Base-by-base conservation (phyloP, 2,797 vertebrate genomes). In the Alexandromys oeconomus region DNA sequence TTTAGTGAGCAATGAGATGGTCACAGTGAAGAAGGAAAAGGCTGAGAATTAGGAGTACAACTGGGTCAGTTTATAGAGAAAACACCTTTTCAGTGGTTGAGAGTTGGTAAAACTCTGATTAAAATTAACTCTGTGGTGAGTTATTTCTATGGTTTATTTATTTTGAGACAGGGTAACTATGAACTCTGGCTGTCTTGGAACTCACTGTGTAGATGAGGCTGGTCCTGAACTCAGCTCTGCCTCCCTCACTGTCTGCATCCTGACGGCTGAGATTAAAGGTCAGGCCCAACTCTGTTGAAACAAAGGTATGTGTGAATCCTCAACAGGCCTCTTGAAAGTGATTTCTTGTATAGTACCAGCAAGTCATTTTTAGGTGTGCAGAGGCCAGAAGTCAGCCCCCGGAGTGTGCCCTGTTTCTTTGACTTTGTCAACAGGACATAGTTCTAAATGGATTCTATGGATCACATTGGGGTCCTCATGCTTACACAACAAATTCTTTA, bases 61-160 rank as follows among this genome's bases (percentile, higher is more conserved):
- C 51, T 73, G 15, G 19, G 48, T 46, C 43, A 59, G 31, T 43
- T 59, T 40, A 87, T 57, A 86, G 93, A 5, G 91, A 34, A 95
- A 5, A 92, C 17, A 94, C 48, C 48, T 97, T 84, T 77, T 95
- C 91, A 93, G 43, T 88, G 31, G 17, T 88, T 95, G 77, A 90
- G 89, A 93, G 46, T 74, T 88, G 43, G 37, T 92, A 85, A 92
- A 79, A 40, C 15, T 92, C 46, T 43, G 65, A 0, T 81, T 93
- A 87, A 85, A 89, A 46, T 94, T 67, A 5, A 54, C 25, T 76
- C 57, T 88, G 46, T 2, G 76, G 31, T 57, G 19, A 48, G 17
- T 69, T 51, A 86, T 78, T 94, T 96, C 54, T 76, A 61, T 73
- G 63, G 63, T 65, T 79, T 79, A 57, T 37, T 63, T 82, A 67